Conservation (phyloP, 1,140 invertebrate species). For the Diachasmimorpha longicaudata region DNA sequence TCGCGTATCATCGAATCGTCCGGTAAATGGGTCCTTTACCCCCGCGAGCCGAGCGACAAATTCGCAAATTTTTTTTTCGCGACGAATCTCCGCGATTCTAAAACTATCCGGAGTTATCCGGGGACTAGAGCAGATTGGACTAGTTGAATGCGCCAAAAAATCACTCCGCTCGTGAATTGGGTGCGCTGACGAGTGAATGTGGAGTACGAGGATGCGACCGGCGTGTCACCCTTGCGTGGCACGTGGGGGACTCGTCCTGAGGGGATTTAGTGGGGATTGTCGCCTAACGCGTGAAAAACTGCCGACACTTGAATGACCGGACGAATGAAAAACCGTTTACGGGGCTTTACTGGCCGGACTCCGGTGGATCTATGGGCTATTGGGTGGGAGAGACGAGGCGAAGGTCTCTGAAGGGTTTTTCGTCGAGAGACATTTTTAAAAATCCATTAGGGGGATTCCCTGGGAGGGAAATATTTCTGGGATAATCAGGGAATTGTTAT, state of each 20-base stretch:
- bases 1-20: background rate
- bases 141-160: background rate
- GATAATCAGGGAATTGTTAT: no score
- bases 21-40: background rate
- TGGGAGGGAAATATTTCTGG: no score
- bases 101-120: background rate
- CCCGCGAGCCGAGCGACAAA: background rate
- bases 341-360: background rate
- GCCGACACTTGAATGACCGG: slow-evolving; percentile 49
- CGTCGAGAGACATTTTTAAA: no score
- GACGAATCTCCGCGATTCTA: no score
- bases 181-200: slow-evolving; percentile 39
- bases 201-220: slow-evolving; percentile 24
- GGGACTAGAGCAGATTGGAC: background rate
- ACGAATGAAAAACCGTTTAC: background rate
- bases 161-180: slow-evolving; percentile 1
- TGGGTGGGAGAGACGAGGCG: background rate
- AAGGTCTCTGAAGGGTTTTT: no score
- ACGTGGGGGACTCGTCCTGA: slow-evolving; percentile 50
- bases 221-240: slow-evolving; percentile 44
- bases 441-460: no score
- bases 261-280: slow-evolving; percentile 50
- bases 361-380: background rate
- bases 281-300: slow-evolving; percentile 50
- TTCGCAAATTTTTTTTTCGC: background rate